A percentile compares a stretch with the other conserved stretches of the same genome.
phyloP scores from a whole-genome alignment of 1,140 invertebrate genomes.

The Ceratina australensis region DNA sequence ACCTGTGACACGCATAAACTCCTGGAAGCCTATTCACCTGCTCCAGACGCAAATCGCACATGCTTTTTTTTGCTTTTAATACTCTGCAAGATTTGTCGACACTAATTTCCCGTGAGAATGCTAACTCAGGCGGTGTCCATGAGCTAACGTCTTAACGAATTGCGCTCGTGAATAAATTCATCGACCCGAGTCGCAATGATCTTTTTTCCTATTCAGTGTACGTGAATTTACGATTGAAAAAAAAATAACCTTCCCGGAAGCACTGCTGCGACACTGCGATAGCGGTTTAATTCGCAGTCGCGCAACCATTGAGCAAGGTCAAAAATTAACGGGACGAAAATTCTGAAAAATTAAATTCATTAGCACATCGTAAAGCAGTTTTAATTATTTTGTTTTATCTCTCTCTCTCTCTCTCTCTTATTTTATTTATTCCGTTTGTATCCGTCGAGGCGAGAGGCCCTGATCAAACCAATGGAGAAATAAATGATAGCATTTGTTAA shows the following conservation, averaged over 20 bases:
- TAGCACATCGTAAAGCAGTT: conserved; percentile 57
- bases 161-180: conserved; percentile 37
- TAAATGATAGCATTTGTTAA: background rate
- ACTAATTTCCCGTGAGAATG: conserved; percentile 40
- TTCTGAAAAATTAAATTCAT: conserved; percentile 66
- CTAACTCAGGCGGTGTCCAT: conserved; percentile 35
- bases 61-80: conserved; percentile 2
- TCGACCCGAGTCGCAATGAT: conserved; percentile 26
- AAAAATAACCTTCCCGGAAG: conserved; percentile 39
- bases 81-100: conserved; percentile 38
- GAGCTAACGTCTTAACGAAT: conserved; percentile 47
- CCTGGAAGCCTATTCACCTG: conserved; percentile 34
- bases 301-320: conserved; percentile 43
- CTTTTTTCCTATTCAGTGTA: conserved; percentile 10
- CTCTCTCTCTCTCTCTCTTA: background rate
- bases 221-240: conserved; percentile 34
- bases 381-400: background rate
- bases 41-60: conserved; percentile 20
- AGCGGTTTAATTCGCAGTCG: conserved; percentile 34
- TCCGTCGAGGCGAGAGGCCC: background rate
- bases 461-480: too few species aligned
- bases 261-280: conserved; percentile 49
- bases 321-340: conserved; percentile 50
- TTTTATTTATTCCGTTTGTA: background rate
- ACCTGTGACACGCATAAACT: conserved; percentile 33